These are phyloP conservation scores for Pedicia rivosa DNA, from an alignment of 2,888 invertebrate species.

Conservation along the genomic window DNA sequence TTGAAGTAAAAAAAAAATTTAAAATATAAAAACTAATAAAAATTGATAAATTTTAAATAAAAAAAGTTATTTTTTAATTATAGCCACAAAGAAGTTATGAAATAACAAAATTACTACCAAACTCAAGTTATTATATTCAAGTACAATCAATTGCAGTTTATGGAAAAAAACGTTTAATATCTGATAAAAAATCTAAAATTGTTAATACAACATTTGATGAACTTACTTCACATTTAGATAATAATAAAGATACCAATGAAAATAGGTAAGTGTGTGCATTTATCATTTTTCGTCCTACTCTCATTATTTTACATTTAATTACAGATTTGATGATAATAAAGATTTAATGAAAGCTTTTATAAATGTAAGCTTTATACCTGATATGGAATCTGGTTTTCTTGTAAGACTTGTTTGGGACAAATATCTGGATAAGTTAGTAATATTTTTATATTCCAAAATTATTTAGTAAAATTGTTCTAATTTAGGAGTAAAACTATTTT, in stretches of 20 bases:
- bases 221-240: too few relatives aligned
- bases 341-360: conserved; percentile 1
- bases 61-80: conserved; percentile 17
- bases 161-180: conserved; percentile 48
- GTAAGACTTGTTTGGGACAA: conserved; percentile 1
- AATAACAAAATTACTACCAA: conserved; percentile 45
- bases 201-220: conserved; percentile 43
- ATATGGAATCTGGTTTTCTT: background rate
- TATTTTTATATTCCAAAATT: too few relatives aligned
- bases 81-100: conserved; percentile 47
- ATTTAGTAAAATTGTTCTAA: too few relatives aligned
- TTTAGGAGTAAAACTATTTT: background rate
- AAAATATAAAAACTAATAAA: conserved; percentile 6
- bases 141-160: conserved; percentile 58
- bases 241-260: too few relatives aligned
- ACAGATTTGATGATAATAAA: background rate
- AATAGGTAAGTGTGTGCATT: too few relatives aligned
- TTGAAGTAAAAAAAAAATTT: conserved; percentile 18
- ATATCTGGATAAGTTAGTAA: background rate
- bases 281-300: too few relatives aligned
- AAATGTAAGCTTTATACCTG: conserved; percentile 2
- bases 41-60: background rate
- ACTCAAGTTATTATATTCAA: conserved; percentile 62
- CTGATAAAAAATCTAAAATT: conserved; percentile 52
- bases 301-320: too few relatives aligned